A percentile compares a stretch with the other conserved stretches of the same genome.
phyloP scores from a whole-genome alignment of 1,140 invertebrate species.

The Alviniconcha marisindica region DNA sequence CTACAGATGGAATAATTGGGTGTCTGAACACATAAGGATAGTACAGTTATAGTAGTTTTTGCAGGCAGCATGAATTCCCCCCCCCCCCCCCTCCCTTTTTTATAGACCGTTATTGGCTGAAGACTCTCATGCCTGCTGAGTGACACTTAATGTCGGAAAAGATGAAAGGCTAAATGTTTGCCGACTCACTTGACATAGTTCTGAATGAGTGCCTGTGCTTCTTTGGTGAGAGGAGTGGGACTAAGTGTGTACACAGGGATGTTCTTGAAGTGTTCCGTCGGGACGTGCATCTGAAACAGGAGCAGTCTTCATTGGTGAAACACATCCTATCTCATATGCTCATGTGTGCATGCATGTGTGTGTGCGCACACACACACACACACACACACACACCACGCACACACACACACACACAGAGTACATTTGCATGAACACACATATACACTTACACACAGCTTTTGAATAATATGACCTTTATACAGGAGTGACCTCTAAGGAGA shows the following conservation, averaged over 20 bases:
- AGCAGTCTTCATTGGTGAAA: background rate
- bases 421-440: background rate
- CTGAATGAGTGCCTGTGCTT: conserved; percentile 50
- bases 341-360: too few species aligned
- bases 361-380: background rate
- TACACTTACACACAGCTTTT: background rate
- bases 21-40: too few species aligned
- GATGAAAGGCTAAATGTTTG: background rate
- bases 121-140: too few species aligned
- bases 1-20: too few species aligned
- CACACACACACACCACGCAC: background rate
- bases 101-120: too few species aligned
- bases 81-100: too few species aligned
- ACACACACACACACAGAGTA: background rate
- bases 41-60: too few species aligned
- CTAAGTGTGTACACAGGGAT: conserved; percentile 94
- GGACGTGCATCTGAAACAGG: conserved; percentile 90
- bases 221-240: conserved; percentile 83
- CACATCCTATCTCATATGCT: too few species aligned
- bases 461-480: too few species aligned
- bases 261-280: conserved; percentile 95
- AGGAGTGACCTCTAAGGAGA: too few species aligned
- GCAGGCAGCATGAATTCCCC: too few species aligned
- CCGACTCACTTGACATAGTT: conserved; percentile 46
- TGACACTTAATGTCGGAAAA: too few species aligned